phyloP scores from a whole-genome alignment of 2,888 invertebrate species.

The Cantharis nigra region DNA sequence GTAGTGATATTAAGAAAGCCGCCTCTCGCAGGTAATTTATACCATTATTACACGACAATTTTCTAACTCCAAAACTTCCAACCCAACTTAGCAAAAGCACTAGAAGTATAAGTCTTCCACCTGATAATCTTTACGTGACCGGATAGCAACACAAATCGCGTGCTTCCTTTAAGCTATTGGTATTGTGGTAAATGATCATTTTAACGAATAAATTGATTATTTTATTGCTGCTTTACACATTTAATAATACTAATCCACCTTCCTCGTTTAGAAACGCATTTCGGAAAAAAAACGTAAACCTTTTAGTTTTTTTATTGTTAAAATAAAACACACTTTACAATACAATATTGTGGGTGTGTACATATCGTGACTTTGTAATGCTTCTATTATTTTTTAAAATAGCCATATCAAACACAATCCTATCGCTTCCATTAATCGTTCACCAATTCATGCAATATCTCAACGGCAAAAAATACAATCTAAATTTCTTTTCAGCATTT shows the following conservation, averaged over 20 bases:
- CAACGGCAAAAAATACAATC: no score
- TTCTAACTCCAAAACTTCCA: slow-evolving; percentile 15
- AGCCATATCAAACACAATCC: neutral
- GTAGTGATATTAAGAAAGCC: slow-evolving; percentile 42
- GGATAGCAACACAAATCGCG: slow-evolving; percentile 24
- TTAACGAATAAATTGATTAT: neutral
- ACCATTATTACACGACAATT: slow-evolving; percentile 31
- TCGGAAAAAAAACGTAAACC: neutral
- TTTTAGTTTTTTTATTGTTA: neutral
- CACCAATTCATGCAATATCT: neutral
- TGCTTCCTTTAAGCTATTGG: slow-evolving; percentile 20
- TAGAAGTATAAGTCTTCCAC: slow-evolving; percentile 12
- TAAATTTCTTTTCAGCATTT: no score
- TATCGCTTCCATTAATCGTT: slow-evolving; percentile 1
- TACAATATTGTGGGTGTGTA: neutral
- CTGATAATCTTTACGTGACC: slow-evolving; percentile 24
- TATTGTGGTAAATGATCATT: neutral
- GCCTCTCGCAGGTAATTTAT: slow-evolving; percentile 35
- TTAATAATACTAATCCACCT: neutral
- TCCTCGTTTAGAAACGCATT: neutral
- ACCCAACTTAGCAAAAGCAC: slow-evolving; percentile 1
- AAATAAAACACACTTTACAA: neutral
- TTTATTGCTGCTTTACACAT: neutral
- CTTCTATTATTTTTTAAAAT: neutral
- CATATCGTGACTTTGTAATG: neutral